Evolutionary conservation across 1,140 invertebrate genomes (phyloP).

Genomic region (Chlorops oryzae): DNA sequence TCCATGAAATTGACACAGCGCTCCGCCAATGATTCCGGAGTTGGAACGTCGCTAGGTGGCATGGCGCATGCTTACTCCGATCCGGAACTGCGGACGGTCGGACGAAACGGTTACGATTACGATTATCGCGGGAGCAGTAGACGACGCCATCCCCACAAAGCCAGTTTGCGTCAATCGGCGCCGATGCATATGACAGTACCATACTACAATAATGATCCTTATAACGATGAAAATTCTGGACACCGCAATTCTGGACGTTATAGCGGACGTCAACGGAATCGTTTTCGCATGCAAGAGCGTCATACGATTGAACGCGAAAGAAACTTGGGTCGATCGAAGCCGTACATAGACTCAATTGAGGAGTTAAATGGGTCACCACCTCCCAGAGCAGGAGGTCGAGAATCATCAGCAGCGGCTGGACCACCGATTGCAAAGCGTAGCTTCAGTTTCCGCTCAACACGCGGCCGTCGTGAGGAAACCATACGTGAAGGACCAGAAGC

Average conservation of each 20-base stretch:
- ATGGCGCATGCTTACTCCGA: constrained; percentile 53
- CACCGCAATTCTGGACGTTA: constrained; percentile 44
- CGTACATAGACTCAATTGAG: constrained; percentile 30
- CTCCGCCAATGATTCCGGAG: constrained; percentile 54
- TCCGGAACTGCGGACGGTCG: constrained; percentile 47
- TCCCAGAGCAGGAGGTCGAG: too few species aligned
- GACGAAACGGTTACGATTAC: constrained; percentile 36
- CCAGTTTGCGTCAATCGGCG: constrained; percentile 1
- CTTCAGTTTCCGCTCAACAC: constrained; percentile 29
- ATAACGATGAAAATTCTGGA: constrained; percentile 42
- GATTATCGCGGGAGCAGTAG: constrained; percentile 19
- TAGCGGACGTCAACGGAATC: constrained; percentile 44
- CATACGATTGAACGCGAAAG: constrained; percentile 45
- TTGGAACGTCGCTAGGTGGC: constrained; percentile 49
- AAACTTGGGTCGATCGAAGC: constrained; percentile 24
- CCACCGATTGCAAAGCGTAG: constrained; percentile 29
- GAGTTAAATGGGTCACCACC: constrained; percentile 5
- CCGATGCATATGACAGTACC: neutral
- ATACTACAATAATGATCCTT: constrained; percentile 33
- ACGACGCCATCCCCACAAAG: constrained; percentile 21
- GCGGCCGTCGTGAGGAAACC: neutral
- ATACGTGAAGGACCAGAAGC: constrained; percentile 24
- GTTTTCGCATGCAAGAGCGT: constrained; percentile 37
- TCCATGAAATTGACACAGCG: constrained; percentile 64
- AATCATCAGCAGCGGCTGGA: too few species aligned